Evolutionary conservation across 2,888 invertebrate genomes (phyloP).

Genomic region (Osedax fenrisi): DNA sequence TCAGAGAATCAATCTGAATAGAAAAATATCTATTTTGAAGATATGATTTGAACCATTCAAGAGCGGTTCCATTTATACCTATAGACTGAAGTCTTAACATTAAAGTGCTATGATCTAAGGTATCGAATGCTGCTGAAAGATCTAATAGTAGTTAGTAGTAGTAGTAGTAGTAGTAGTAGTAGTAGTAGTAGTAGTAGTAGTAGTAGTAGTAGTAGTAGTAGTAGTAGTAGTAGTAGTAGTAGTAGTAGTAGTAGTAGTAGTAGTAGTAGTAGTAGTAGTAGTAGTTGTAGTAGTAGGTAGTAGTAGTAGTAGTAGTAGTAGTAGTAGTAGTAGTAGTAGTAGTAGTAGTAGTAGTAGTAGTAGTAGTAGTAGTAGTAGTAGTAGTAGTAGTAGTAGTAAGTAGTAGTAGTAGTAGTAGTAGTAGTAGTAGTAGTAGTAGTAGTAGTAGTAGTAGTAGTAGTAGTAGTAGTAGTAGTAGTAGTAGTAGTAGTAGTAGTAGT

Average conservation of each 20-base stretch:
- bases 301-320: conserved; percentile 24
- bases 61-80: no score
- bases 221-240: conserved; percentile 23
- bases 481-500: no score
- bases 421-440: conserved; percentile 14
- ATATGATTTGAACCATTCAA: no score
- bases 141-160: no score
- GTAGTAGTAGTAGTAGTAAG: no score
- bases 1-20: no score
- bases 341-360: conserved; percentile 25
- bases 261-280: conserved; percentile 25
- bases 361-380: conserved; percentile 24
- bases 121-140: no score
- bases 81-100: no score
- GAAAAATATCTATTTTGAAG: no score
- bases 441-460: conserved; percentile 7
- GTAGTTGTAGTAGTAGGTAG: conserved; percentile 23
- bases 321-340: conserved; percentile 14
- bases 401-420: conserved; percentile 24
- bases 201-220: conserved; percentile 24
- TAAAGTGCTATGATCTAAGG: no score
- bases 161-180: conserved; percentile 25
- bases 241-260: conserved; percentile 24
- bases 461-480: conserved; percentile 2
- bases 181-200: conserved; percentile 23